These are phyloP conservation scores for Scaptomyza caliginosa DNA, from an alignment of 2,888 invertebrate species.

Conservation along the genomic window DNA sequence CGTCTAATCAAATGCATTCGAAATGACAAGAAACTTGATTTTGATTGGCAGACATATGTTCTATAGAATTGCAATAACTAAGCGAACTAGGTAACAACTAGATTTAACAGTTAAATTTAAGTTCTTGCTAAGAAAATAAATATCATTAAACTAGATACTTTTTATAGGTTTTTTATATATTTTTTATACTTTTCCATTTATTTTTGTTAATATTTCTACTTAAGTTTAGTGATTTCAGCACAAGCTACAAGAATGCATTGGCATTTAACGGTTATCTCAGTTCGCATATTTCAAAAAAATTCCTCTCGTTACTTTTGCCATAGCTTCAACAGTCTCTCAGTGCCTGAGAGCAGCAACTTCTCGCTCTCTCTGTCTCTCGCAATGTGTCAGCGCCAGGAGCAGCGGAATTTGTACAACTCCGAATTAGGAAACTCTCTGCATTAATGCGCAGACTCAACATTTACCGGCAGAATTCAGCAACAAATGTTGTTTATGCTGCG, in stretches of 20 bases:
- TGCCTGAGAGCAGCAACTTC: background rate
- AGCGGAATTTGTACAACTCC: conserved; percentile 64
- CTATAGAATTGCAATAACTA: background rate
- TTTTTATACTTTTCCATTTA: no score
- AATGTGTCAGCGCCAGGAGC: conserved; percentile 41
- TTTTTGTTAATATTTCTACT: background rate
- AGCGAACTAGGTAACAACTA: no score
- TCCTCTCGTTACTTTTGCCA: conserved; percentile 60
- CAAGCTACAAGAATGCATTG: conserved; percentile 19
- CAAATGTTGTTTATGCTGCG: conserved; percentile 67
- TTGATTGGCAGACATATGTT: background rate
- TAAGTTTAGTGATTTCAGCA: background rate
- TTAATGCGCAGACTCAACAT: conserved; percentile 76
- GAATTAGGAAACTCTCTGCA: conserved; percentile 31
- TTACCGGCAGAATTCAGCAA: conserved; percentile 75
- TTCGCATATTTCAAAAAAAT: conserved; percentile 51
- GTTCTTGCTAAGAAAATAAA: no score
- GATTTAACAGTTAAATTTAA: no score
- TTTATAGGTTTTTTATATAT: no score
- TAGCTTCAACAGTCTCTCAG: conserved; percentile 11
- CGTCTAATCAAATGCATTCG: background rate
- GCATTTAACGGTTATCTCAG: conserved; percentile 60
- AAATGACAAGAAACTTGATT: background rate
- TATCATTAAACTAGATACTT: no score
- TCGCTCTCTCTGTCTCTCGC: conserved; percentile 4